Evolutionary conservation across 2,797 vertebrate species (phyloP), one percentile per base, ranked within the genome.

Genomic region (Thripadectes ignobilis): DNA sequence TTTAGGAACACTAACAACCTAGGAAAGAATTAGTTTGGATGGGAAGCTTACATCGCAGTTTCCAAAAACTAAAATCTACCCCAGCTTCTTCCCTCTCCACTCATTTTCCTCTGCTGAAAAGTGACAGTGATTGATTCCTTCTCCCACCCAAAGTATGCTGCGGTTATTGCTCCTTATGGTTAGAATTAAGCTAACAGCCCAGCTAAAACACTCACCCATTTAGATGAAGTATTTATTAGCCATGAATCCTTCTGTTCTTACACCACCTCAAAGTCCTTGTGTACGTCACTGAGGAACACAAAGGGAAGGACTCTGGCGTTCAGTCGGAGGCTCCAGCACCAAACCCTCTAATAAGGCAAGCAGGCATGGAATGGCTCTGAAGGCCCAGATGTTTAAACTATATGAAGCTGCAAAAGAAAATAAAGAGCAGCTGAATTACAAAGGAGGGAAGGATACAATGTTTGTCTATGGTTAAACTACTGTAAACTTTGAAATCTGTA

Each of bases 401-500:
- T 92, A 85, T 93, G 95, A 95, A 85, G 79, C 84, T 90, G 82
- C 76, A 89, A 74, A 85, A 88, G 95, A 97, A 97, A 98, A 95
- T 95, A 88, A 88, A 78, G 93, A 95, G 82, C 96, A 96, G 88
- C 82, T 96, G 88, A 91, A 82, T 95, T 95, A 81, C 94, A 96
- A 76, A 94, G 69, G 73, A 87, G 88, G 75, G 85, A 92, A 94
- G 77, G 74, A 79, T 68, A 91, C 69, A 94, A 75, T 93, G 89
- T 93, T 96, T 96, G 92, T 91, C 84, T 95, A 95, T 94, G 95
- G 75, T 95, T 88, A 94, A 96, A 97, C 90, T 91, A 90, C 90
- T 96, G 93, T 88, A 96, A 95, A 96, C 94, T 97, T 97, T 97
- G 84, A 97, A 96, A 96, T 94, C 76, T 89, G 58, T 82, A 92